Percentiles rank a stretch among this genome's conserved stretches.
phyloP scores from a whole-genome alignment of 35 echinoderm and acorn worm genomes.

The Ophiothrix spiculata region DNA sequence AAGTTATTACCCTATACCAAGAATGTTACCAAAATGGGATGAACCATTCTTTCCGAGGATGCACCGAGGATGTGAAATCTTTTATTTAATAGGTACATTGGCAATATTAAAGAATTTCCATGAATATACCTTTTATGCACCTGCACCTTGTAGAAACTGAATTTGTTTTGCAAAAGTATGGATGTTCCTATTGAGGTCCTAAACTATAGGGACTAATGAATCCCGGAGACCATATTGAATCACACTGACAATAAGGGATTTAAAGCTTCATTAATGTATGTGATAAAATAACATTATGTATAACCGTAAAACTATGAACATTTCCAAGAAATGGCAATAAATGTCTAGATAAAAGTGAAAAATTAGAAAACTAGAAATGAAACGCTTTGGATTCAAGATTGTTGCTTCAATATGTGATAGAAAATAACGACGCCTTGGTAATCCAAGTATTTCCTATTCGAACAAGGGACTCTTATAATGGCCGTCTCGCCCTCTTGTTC shows the following conservation, averaged over 20 bases:
- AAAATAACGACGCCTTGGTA: background rate
- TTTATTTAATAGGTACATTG: background rate
- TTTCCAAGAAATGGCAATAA: background rate
- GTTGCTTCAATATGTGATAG: background rate
- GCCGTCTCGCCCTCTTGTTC: conserved; percentile 10
- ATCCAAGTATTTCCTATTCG: background rate
- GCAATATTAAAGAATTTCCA: background rate
- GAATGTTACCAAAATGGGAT: background rate
- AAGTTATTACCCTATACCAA: background rate
- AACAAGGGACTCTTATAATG: background rate
- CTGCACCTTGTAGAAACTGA: too few relatives aligned
- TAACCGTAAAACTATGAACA: background rate
- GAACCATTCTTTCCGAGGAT: background rate
- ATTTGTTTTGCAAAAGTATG: too few relatives aligned
- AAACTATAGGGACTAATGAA: too few relatives aligned
- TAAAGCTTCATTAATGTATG: background rate
- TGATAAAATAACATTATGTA: background rate
- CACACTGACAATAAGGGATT: too few relatives aligned
- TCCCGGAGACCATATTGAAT: too few relatives aligned
- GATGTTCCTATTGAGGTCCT: too few relatives aligned
- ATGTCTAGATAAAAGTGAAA: background rate
- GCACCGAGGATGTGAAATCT: background rate
- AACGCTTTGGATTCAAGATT: background rate
- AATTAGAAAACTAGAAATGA: background rate
- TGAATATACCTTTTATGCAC: too few relatives aligned